Evolutionary conservation across 35 echinoderm and acorn worm genomes (phyloP).

Genomic region (Lytechinus variegatus): DNA sequence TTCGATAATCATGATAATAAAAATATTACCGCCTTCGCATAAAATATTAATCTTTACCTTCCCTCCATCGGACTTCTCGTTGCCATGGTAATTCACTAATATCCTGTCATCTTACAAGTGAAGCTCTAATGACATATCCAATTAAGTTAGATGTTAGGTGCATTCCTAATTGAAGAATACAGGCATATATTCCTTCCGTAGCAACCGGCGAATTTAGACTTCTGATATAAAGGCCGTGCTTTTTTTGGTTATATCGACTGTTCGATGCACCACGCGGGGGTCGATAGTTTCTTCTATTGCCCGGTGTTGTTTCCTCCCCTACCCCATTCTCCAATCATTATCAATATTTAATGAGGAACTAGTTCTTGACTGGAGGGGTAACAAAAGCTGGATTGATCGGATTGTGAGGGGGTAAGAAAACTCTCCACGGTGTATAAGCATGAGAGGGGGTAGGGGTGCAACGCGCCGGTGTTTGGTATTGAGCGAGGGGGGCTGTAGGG

Average conservation of each 20-base stretch:
- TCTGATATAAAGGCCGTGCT: neutral
- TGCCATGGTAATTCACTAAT: neutral
- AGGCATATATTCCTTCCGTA: neutral
- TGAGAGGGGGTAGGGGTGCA: neutral
- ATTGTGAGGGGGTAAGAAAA: neutral
- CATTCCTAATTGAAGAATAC: neutral
- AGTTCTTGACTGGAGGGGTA: neutral
- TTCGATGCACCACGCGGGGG: neutral
- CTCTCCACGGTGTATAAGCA: neutral
- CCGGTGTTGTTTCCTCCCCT: neutral
- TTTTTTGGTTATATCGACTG: neutral
- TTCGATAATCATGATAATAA: no score
- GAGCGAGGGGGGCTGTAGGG: neutral
- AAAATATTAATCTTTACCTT: neutral
- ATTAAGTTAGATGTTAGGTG: neutral
- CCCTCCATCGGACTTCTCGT: neutral
- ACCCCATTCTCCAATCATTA: constrained; percentile 1
- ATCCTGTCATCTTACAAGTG: neutral
- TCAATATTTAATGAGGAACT: constrained; percentile 20
- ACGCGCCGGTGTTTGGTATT: neutral
- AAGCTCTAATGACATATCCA: neutral
- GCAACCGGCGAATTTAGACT: neutral
- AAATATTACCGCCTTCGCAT: neutral
- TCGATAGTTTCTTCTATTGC: neutral
- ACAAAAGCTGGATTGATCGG: neutral